These are phyloP conservation scores for Forpus xanthops DNA, from an alignment of 2,797 vertebrate species.

Conservation along the genomic window DNA sequence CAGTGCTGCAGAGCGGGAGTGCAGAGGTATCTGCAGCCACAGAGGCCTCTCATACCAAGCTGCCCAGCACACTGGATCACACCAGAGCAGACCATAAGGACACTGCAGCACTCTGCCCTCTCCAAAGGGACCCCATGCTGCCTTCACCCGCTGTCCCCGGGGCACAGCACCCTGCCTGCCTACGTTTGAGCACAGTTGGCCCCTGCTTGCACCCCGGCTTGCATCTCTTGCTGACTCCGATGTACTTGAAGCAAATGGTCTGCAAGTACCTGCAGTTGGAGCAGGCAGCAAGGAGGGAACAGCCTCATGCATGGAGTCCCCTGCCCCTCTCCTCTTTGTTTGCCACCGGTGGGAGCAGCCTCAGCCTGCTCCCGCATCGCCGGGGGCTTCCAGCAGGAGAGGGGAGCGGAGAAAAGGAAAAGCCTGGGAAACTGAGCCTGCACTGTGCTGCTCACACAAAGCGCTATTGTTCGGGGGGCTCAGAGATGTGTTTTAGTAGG, in stretches of 20 bases:
- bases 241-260: not conserved
- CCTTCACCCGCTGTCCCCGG: not conserved
- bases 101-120: accelerated
- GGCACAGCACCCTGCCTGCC: not conserved
- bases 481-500: constrained; percentile 76
- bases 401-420: constrained; percentile 38
- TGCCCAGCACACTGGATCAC: not conserved
- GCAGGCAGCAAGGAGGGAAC: not conserved
- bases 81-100: accelerated
- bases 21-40: not conserved
- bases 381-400: constrained; percentile 65
- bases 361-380: constrained; percentile 42
- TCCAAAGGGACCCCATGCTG: not conserved
- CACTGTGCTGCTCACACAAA: constrained; percentile 72
- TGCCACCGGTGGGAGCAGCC: not conserved
- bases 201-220: not conserved
- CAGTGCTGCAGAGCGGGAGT: not conserved
- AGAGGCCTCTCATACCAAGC: not conserved
- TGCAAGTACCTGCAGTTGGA: not conserved
- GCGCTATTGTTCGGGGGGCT: constrained; percentile 73
- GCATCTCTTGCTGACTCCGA: not conserved
- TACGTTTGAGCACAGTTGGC: not conserved
- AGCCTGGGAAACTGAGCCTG: constrained; percentile 81
- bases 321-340: constrained; percentile 53
- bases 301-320: not conserved